Evolutionary conservation across 2,797 vertebrate genomes (phyloP).

Genomic region (Pampus argenteus): DNA sequence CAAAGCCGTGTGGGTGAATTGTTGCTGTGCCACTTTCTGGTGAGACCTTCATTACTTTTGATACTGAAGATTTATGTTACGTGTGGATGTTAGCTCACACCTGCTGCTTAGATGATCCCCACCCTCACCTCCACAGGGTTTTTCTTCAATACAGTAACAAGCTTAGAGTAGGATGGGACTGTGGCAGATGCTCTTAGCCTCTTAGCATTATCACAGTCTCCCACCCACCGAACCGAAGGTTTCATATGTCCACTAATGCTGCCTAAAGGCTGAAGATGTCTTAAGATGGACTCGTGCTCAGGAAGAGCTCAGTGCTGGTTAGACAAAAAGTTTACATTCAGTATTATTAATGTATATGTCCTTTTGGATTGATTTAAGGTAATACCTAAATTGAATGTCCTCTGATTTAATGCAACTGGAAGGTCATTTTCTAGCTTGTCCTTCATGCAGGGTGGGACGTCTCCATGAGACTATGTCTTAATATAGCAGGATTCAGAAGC

Average conservation of each 20-base stretch:
- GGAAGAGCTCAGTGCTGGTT: not conserved
- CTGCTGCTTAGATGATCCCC: not conserved
- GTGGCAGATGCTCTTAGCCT: conserved; percentile 63
- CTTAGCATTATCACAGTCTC: conserved; percentile 47
- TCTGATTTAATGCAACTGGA: not conserved
- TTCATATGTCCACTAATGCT: conserved; percentile 30
- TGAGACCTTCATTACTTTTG: too few species aligned
- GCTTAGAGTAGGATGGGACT: conserved; percentile 38
- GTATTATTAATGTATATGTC: not conserved
- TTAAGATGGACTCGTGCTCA: not conserved
- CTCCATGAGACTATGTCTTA: conserved; percentile 31
- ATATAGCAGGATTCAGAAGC: conserved; percentile 52
- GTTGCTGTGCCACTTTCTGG: too few species aligned
- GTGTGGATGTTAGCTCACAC: not conserved
- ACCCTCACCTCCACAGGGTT: not conserved
- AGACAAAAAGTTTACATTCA: not conserved
- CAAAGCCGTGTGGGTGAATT: too few species aligned
- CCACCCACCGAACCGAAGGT: conserved; percentile 12
- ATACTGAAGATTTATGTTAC: too few species aligned
- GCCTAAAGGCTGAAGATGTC: too few species aligned
- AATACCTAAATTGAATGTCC: not conserved
- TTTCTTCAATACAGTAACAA: conserved; percentile 49
- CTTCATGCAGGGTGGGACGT: conserved; percentile 12
- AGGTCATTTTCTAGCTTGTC: conserved; percentile 20
- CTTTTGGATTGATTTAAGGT: not conserved